A percentile compares a stretch with the other conserved stretches of the same genome.
Conservation (phyloP, 2,113 vertebrate species). For the Saccopteryx leptura region DNA sequence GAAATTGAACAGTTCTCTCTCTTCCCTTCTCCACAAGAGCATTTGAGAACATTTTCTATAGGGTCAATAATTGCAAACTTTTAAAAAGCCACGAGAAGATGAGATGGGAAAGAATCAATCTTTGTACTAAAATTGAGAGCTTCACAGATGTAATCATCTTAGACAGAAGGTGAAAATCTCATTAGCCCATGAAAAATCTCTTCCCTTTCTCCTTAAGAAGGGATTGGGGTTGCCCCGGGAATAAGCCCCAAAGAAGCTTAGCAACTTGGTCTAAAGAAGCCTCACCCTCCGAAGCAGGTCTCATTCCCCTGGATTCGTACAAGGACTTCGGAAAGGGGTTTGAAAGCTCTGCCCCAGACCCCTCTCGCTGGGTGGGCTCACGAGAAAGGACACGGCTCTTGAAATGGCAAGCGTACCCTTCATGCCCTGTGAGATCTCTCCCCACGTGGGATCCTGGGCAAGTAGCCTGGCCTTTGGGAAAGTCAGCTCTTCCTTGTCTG, state of each 20-base stretch:
- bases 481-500: background rate
- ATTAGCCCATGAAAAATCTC: constrained; percentile 51
- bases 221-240: background rate
- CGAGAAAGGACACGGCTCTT: background rate
- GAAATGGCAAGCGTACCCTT: background rate
- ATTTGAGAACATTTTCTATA: constrained; percentile 8
- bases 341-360: background rate
- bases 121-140: constrained; percentile 51
- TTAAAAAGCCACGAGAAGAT: background rate
- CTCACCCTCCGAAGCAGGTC: background rate
- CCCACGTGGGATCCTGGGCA: background rate
- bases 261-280: background rate
- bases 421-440: background rate
- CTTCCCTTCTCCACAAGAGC: background rate
- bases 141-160: constrained; percentile 62
- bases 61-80: constrained; percentile 19
- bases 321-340: background rate
- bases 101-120: constrained; percentile 22
- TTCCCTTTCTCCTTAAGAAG: constrained; percentile 9
- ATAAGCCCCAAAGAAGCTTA: background rate
- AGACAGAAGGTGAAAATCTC: constrained; percentile 49
- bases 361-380: background rate
- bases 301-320: background rate
- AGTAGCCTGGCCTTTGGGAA: background rate
- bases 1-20: background rate